phyloP scores from a whole-genome alignment of 2,888 invertebrate genomes.

The Buathra laborator region DNA sequence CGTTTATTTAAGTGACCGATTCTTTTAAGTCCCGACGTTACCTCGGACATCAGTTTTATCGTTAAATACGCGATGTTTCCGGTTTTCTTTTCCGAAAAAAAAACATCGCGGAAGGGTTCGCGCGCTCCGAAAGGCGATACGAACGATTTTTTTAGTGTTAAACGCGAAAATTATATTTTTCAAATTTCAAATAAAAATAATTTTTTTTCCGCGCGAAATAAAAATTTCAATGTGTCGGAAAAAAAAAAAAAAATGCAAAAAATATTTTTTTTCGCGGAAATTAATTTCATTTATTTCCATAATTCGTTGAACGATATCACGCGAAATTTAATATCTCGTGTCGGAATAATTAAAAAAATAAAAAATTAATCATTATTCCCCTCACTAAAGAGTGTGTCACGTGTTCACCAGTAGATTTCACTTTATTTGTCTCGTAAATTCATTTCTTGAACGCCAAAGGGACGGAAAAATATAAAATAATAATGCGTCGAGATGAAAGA shows the following conservation, averaged over 20 bases:
- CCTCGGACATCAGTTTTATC: too few species aligned
- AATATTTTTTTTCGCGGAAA: not conserved
- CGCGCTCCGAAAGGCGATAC: too few species aligned
- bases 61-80: too few species aligned
- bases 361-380: slow-evolving; percentile 7
- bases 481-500: slow-evolving; percentile 22
- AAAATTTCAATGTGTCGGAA: too few species aligned
- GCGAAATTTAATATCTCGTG: not conserved
- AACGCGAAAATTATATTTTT: too few species aligned
- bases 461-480: not conserved
- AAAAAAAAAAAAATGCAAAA: too few species aligned
- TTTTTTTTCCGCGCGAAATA: too few species aligned
- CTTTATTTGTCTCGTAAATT: not conserved
- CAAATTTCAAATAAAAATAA: too few species aligned
- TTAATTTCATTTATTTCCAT: not conserved
- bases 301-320: not conserved
- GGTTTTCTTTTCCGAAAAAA: too few species aligned
- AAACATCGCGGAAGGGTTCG: too few species aligned
- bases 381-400: slow-evolving; percentile 24
- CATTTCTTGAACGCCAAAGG: not conserved
- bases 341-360: not conserved
- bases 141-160: too few species aligned
- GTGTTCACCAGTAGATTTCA: slow-evolving; percentile 20
- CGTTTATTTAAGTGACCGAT: not conserved
- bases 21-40: too few species aligned